phyloP scores from a whole-genome alignment of 1,140 invertebrate genomes.

The Drosophila varians region DNA sequence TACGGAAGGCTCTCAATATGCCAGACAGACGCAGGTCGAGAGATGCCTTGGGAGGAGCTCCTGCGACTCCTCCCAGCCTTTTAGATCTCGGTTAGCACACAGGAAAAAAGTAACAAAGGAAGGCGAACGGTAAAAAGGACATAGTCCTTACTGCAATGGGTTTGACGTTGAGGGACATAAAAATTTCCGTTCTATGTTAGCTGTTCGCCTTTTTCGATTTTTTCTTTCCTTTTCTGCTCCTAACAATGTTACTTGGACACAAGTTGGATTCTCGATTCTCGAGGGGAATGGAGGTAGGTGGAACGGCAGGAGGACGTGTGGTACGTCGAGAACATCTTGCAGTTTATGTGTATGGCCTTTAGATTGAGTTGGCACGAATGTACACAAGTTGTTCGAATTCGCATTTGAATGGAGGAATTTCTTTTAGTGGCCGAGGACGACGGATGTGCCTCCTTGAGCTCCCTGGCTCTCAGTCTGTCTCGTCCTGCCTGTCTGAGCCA shows the following conservation, averaged over 20 bases:
- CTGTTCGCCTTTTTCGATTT: constrained; percentile 32
- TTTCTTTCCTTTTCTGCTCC: not conserved
- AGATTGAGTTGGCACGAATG: constrained; percentile 75
- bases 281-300: constrained; percentile 15
- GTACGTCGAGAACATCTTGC: constrained; percentile 62
- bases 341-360: constrained; percentile 73
- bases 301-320: constrained; percentile 16
- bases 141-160: constrained; percentile 57
- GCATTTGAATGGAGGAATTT: constrained; percentile 72
- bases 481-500: constrained; percentile 13
- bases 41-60: constrained; percentile 27
- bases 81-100: not conserved
- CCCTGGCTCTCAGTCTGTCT: constrained; percentile 1
- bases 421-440: constrained; percentile 60
- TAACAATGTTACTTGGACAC: constrained; percentile 60
- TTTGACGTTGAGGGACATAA: constrained; percentile 78
- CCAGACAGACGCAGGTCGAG: constrained; percentile 26
- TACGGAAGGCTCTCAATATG: constrained; percentile 53
- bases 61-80: not conserved
- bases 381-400: constrained; percentile 59
- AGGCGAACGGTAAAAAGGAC: constrained; percentile 19
- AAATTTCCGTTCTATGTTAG: constrained; percentile 69
- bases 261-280: constrained; percentile 11
- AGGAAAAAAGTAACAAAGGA: not conserved
- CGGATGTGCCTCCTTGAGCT: constrained; percentile 53